Conservation (phyloP, 2,888 invertebrate species). For the Caradrina clavipalpis region DNA sequence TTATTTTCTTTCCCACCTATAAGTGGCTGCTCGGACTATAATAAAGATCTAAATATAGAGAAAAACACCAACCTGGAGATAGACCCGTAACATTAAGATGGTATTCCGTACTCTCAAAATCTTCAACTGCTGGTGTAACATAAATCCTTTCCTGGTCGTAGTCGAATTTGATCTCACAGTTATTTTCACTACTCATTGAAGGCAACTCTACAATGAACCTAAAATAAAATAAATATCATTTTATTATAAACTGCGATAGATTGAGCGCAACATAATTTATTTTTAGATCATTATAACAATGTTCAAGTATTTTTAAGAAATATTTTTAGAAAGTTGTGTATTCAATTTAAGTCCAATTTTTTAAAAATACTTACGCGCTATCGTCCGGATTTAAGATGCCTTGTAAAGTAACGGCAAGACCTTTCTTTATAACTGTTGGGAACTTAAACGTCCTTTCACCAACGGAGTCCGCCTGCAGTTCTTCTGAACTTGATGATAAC, state of each 20-base stretch:
- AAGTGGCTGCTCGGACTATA: too few relatives aligned
- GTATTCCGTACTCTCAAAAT: slow-evolving; percentile 11
- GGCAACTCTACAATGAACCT: slow-evolving; percentile 59
- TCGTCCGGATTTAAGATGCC: slow-evolving; percentile 53
- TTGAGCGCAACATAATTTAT: neutral
- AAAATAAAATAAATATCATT: slow-evolving; percentile 20
- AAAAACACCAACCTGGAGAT: slow-evolving; percentile 18
- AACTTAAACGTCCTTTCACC: slow-evolving; percentile 33
- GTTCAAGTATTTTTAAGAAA: neutral
- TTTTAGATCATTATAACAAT: neutral
- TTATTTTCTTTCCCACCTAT: too few relatives aligned
- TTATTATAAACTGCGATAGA: neutral
- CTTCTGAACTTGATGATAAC: slow-evolving; percentile 29
- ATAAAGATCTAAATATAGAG: neutral
- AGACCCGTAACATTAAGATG: neutral
- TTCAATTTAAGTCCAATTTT: neutral
- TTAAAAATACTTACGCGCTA: slow-evolving; percentile 57
- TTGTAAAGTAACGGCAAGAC: slow-evolving; percentile 45
- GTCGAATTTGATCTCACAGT: slow-evolving; percentile 55
- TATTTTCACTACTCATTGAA: slow-evolving; percentile 27
- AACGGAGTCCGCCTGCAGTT: neutral
- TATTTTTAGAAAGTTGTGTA: neutral
- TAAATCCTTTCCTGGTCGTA: slow-evolving; percentile 24
- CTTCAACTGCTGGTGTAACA: slow-evolving; percentile 41
- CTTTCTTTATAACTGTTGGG: slow-evolving; percentile 52